Evolutionary conservation across 1,140 invertebrate species (phyloP), one percentile per base, ranked within the genome.

Genomic region (Tachypleus tridentatus): DNA sequence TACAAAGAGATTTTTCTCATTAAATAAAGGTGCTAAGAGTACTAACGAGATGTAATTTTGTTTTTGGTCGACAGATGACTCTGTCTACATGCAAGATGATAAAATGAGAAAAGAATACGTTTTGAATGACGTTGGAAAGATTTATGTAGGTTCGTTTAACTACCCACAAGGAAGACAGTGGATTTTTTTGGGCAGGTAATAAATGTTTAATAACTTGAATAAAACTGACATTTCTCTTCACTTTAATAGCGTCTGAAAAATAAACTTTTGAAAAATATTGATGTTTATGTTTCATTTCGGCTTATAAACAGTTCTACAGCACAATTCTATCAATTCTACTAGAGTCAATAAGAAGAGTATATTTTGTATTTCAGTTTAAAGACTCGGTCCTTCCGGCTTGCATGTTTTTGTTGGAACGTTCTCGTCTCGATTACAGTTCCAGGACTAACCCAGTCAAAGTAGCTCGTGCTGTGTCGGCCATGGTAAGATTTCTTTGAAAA

Each of bases 141-240:
- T 97, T 72, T 97, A 87, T 84, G 82, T 91, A 64, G 93, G 93
- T 5, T 91, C 86, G 8, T 82, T 88, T 70, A 91, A 89, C 71
- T 80, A 86, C 4, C 80, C 91, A 68, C 82, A 87, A 67, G 88
- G 89, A 0, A 84, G 85, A 1, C 85, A 91, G 1, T 97, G 93
- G 93, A 91, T 91, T 71, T 91, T 71, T 93, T 88, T 73, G 86
- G 87, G 0, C 93, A 96, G 53, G 67, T 69, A 59, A 61, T 50
- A 57, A 29, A 57, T 62, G 48, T 57, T 8, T 8, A 62, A 6
- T 62, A 57, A 5, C 29, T 10, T 51, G 61, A 9, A 49, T 9
- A 51, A 47, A 49, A 11, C 11, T 61, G 49, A 49, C 51, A 67
- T 47, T 59, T 3, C 58, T 49, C 9, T 49, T 59, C 58, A 59